phyloP scores from a whole-genome alignment of 2,888 invertebrate species.

The Drosophila siamana region DNA sequence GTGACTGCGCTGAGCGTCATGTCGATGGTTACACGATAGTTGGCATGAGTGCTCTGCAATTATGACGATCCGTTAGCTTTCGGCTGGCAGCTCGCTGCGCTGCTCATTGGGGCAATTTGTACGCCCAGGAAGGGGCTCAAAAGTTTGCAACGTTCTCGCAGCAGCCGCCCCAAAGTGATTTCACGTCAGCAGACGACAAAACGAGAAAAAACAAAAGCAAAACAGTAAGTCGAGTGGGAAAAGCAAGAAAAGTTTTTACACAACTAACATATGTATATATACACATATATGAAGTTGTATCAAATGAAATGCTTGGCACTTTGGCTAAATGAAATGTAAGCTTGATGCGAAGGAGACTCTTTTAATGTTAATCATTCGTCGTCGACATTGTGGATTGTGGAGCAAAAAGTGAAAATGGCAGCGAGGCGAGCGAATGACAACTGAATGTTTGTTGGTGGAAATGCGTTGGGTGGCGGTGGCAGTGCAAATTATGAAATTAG shows the following conservation, averaged over 20 bases:
- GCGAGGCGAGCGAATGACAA: conserved; percentile 40
- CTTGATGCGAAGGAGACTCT: conserved; percentile 42
- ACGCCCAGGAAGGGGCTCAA: conserved; percentile 45
- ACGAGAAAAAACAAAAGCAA: neutral
- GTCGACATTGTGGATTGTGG: neutral
- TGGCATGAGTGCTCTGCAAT: conserved; percentile 54
- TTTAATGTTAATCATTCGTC: conserved; percentile 45
- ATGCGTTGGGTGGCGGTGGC: conserved; percentile 53
- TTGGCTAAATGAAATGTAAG: conserved; percentile 64
- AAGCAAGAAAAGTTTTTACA: neutral
- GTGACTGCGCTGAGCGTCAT: conserved; percentile 16
- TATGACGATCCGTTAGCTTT: conserved; percentile 70
- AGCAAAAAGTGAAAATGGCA: conserved; percentile 57
- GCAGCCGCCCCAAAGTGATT: conserved; percentile 32
- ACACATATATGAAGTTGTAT: neutral
- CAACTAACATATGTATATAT: too few relatives aligned
- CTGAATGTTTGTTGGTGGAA: conserved; percentile 36
- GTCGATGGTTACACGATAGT: conserved; percentile 53
- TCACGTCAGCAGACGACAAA: conserved; percentile 8
- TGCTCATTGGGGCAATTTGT: conserved; percentile 34
- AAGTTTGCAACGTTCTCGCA: conserved; percentile 23
- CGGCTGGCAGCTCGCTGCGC: neutral
- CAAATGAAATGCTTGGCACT: conserved; percentile 30
- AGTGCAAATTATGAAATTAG: conserved; percentile 78
- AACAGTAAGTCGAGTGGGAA: conserved; percentile 9